Conservation (phyloP, 1,140 invertebrate species). For the Holotrichia oblita region DNA sequence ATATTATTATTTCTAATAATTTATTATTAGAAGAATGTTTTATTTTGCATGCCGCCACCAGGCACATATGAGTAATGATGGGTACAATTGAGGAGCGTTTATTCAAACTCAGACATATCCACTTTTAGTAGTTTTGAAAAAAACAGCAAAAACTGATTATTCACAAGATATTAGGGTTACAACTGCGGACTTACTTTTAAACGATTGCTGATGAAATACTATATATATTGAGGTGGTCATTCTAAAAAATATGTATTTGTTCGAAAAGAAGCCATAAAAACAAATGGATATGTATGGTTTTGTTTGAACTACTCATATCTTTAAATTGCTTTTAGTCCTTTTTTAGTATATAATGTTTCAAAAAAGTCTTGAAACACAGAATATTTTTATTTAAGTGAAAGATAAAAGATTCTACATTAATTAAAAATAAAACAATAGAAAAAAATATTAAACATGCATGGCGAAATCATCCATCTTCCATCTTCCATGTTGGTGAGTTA, state of each 20-base stretch:
- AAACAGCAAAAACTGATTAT: neutral
- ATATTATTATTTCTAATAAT: too few relatives aligned
- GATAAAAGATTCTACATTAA: neutral
- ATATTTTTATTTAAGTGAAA: neutral
- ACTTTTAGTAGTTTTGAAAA: neutral
- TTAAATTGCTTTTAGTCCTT: neutral
- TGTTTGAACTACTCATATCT: neutral
- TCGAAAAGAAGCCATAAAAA: neutral
- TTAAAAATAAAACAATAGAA: neutral
- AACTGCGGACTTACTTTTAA: neutral
- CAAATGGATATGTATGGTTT: conserved; percentile 3
- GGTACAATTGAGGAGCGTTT: conserved; percentile 4
- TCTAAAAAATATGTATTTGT: neutral
- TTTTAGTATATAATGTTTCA: neutral
- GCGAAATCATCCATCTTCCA: neutral
- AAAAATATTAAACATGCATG: neutral
- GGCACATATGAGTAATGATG: too few relatives aligned
- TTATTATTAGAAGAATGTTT: too few relatives aligned
- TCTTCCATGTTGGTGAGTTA: neutral
- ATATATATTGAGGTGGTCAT: neutral
- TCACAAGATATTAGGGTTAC: neutral
- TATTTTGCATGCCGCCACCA: too few relatives aligned
- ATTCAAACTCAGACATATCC: conserved; percentile 7
- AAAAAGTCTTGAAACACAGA: too few relatives aligned
- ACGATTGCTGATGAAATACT: neutral